phyloP scores from a whole-genome alignment of 2,797 vertebrate species.

The Menidia menidia region DNA sequence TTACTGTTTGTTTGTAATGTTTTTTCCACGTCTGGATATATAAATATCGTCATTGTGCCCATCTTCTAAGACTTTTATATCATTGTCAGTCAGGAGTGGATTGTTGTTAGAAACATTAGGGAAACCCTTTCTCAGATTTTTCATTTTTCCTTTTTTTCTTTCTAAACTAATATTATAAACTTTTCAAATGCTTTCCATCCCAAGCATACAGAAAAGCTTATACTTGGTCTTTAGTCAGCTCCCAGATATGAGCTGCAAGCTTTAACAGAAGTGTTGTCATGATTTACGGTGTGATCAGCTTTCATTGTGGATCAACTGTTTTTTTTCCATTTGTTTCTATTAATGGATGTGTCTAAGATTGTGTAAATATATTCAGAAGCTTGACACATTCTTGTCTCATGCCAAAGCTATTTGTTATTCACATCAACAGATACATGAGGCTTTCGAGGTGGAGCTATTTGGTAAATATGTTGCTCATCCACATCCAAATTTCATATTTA shows the following conservation, averaged over 20 bases:
- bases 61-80: no score
- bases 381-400: no score
- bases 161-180: neutral
- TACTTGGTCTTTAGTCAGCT: neutral
- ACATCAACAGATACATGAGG: neutral
- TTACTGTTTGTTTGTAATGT: neutral
- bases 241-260: neutral
- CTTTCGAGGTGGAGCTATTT: neutral
- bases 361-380: no score
- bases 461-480: neutral
- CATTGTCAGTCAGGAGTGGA: no score
- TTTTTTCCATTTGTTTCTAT: no score
- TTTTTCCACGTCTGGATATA: no score
- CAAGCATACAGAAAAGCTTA: neutral
- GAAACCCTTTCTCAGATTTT: no score
- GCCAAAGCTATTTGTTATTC: neutral
- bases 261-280: neutral
- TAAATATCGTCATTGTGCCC: no score
- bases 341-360: no score
- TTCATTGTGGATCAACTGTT: neutral
- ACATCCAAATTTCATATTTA: neutral
- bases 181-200: neutral
- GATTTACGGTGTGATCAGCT: neutral
- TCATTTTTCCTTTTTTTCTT: neutral
- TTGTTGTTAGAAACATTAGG: no score